Base-by-base conservation (phyloP, 1,140 invertebrate genomes). In the Zaprionus davidi region DNA sequence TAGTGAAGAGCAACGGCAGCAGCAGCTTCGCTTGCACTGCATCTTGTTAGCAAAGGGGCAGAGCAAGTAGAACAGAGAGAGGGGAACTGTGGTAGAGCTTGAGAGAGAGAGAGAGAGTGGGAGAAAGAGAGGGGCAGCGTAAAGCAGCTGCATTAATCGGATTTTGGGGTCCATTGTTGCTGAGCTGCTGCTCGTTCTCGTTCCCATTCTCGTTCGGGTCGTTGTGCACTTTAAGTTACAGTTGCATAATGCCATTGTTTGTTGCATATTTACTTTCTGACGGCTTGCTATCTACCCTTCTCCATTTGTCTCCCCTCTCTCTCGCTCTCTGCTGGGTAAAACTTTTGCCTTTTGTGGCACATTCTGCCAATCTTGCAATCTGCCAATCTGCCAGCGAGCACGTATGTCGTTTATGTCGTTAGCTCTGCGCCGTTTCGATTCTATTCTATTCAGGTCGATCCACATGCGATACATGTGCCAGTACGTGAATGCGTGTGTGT, bases 181-280 rank as follows among this genome's bases (percentile, higher is more conserved):
- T 71, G 13, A 63, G 38, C 49, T 60, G 60, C 59, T 56, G 17
- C 64, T 49, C 44, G 3, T 38, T 12, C 36, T 38, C 59, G 36
- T 59, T 12, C 36, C 5, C 11, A 3, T 36, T 36, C 36, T 44
- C n/a, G 41, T n/a, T 46, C 31, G 51, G 34, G 44, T 26, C 49
- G 81, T 24, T 78, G 80, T 76, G 77, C 85, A 88, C 84, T 90
- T 88, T 81, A 88, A 88, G 85, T 90, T 88, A 71, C 78, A 71
- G 60, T 76, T 76, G 70, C 70, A 88, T 88, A 90, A 88, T 90
- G 78, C 85, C 69, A 88, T 88, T 88, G 84, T 88, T 88, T 88
- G 84, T 84, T 90, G 84, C 84, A 90, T 88, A 88, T 88, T 88
- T 88, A 88, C 84, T 88, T 88, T 88, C 88, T 88, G 84, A 88